Evolutionary conservation across 2,797 vertebrate genomes (phyloP).

Genomic region (Acanthiza pusilla): DNA sequence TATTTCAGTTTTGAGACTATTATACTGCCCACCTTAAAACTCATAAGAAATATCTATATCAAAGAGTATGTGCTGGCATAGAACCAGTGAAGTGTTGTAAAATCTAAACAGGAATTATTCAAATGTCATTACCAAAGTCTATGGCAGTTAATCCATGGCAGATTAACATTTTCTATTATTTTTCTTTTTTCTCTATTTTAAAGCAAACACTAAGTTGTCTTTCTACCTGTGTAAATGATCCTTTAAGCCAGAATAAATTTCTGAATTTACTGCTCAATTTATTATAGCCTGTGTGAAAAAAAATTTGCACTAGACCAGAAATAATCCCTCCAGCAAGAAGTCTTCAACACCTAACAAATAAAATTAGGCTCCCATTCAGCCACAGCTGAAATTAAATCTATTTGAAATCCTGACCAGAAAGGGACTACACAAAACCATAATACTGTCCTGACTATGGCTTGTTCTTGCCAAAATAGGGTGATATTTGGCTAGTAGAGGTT

Average conservation of each 20-base stretch:
- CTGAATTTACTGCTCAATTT: neutral
- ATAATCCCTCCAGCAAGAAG: neutral
- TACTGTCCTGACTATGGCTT: neutral
- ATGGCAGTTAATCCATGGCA: neutral
- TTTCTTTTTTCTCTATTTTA: neutral
- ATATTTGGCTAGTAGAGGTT: neutral
- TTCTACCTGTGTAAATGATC: neutral
- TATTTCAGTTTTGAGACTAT: neutral
- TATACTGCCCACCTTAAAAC: neutral
- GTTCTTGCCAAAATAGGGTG: neutral
- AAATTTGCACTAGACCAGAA: neutral
- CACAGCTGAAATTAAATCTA: neutral
- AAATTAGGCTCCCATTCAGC: neutral
- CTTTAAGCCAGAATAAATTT: neutral
- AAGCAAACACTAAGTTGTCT: neutral
- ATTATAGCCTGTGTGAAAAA: neutral
- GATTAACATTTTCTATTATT: neutral
- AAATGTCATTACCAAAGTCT: neutral
- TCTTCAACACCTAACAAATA: neutral
- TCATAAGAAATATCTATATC: neutral
- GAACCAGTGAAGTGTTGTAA: neutral
- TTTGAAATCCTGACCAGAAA: neutral
- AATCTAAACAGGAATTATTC: neutral
- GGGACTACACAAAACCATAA: neutral
- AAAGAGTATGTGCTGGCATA: neutral